phyloP scores from a whole-genome alignment of 2,797 vertebrate genomes.

The Diplodus sargus region DNA sequence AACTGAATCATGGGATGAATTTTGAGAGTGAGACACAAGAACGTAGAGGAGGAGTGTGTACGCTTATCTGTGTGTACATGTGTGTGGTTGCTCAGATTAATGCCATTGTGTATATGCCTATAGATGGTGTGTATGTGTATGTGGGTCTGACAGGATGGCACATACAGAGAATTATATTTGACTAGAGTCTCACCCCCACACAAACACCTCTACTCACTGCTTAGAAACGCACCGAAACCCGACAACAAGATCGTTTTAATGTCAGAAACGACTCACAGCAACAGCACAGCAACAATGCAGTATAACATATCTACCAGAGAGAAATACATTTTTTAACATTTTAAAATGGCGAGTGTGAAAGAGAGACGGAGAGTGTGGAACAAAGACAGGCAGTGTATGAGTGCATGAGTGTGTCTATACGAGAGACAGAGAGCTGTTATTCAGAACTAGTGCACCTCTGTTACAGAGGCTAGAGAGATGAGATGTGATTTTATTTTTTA shows the following conservation, averaged over 20 bases:
- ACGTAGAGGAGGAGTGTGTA: conserved; percentile 14
- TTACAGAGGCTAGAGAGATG: conserved; percentile 50
- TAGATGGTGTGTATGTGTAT: conserved; percentile 40
- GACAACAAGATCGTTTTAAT: conserved; percentile 58
- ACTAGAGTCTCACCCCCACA: conserved; percentile 24
- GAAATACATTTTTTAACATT: conserved; percentile 53
- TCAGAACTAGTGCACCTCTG: conserved; percentile 36
- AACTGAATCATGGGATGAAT: conserved; percentile 31
- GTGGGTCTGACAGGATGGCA: conserved; percentile 37
- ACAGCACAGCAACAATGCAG: conserved; percentile 72
- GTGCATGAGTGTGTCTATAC: conserved; percentile 12
- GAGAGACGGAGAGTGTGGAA: conserved; percentile 2
- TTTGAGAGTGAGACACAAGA: conserved; percentile 11
- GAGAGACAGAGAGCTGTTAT: conserved; percentile 34
- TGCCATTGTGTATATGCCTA: conserved; percentile 63
- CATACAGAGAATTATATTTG: conserved; percentile 50
- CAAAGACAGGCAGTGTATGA: conserved; percentile 14
- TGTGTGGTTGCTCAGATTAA: conserved; percentile 33
- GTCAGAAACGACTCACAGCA: conserved; percentile 48
- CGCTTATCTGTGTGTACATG: conserved; percentile 23
- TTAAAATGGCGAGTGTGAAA: conserved; percentile 29
- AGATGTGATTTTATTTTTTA: conserved; percentile 72
- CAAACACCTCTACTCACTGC: conserved; percentile 30
- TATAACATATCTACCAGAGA: conserved; percentile 72
- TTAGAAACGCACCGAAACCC: conserved; percentile 62